A percentile compares a stretch with the other conserved stretches of the same genome.
These are phyloP conservation scores for Drosophila eugracilis DNA, from an alignment of 1,140 invertebrate species.

Conservation along the genomic window DNA sequence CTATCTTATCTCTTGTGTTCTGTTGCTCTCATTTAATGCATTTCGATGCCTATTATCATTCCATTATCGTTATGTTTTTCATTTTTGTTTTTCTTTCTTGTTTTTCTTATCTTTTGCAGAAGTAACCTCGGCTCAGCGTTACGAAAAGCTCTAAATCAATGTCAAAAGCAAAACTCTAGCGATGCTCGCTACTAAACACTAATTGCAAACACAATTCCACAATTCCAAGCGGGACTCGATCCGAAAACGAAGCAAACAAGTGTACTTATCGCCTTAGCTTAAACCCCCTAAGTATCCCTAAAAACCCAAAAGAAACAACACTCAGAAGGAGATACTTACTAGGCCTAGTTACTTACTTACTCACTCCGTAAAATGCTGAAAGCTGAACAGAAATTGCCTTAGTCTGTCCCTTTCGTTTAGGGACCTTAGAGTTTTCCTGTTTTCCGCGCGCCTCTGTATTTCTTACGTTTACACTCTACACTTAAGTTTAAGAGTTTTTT, in stretches of 20 bases:
- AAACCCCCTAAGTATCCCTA: slow-evolving; percentile 6
- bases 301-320: slow-evolving; percentile 1
- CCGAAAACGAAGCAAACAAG: slow-evolving; percentile 62
- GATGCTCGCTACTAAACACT: slow-evolving; percentile 61
- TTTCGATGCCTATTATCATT: slow-evolving; percentile 42
- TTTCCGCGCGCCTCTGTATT: slow-evolving; percentile 38
- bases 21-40: slow-evolving; percentile 49
- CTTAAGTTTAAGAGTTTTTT: slow-evolving; percentile 64
- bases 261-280: slow-evolving; percentile 63
- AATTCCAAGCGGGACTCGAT: slow-evolving; percentile 26
- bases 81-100: slow-evolving; percentile 69
- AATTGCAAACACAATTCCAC: slow-evolving; percentile 42
- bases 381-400: slow-evolving; percentile 53
- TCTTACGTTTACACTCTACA: slow-evolving; percentile 56
- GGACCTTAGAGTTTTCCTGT: slow-evolving; percentile 12
- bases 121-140: slow-evolving; percentile 94
- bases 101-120: slow-evolving; percentile 90
- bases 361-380: slow-evolving; percentile 29
- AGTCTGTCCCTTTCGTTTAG: slow-evolving; percentile 27
- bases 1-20: slow-evolving; percentile 62
- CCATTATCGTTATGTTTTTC: slow-evolving; percentile 70
- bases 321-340: slow-evolving; percentile 52
- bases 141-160: slow-evolving; percentile 92
- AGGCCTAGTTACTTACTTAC: slow-evolving; percentile 70
- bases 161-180: slow-evolving; percentile 49